phyloP scores from a whole-genome alignment of 2,888 invertebrate genomes.

The Tinea trinotella region DNA sequence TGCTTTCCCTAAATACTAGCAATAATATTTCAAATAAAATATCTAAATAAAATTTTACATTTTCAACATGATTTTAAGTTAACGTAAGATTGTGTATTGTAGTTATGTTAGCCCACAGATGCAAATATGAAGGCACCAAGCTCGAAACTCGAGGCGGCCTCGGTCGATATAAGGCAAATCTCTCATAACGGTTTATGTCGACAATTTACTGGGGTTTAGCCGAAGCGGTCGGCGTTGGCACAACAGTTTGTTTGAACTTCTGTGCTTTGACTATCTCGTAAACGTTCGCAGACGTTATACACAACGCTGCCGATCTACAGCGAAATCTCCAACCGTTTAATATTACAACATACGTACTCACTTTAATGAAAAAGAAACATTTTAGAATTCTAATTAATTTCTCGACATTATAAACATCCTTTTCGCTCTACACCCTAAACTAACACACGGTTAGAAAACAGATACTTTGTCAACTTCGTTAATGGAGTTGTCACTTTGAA shows the following conservation, averaged over 20 bases:
- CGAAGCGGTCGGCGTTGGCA: slow-evolving; percentile 35
- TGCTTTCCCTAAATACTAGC: no score
- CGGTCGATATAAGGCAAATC: slow-evolving; percentile 42
- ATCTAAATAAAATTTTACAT: no score
- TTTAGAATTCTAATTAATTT: slow-evolving; percentile 3
- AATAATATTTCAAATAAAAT: no score
- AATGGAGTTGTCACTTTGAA: slow-evolving; percentile 14
- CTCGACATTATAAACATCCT: not conserved
- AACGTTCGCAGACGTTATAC: not conserved
- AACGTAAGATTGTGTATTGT: no score
- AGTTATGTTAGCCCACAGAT: slow-evolving; percentile 33
- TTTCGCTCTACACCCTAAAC: not conserved
- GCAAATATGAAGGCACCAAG: slow-evolving; percentile 40
- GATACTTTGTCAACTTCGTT: not conserved
- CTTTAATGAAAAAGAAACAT: not conserved
- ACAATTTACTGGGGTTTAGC: slow-evolving; percentile 50
- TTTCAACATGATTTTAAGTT: no score
- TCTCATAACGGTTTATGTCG: slow-evolving; percentile 55
- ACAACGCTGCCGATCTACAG: not conserved
- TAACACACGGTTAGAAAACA: slow-evolving; percentile 7
- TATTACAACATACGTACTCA: not conserved
- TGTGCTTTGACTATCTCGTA: slow-evolving; percentile 31
- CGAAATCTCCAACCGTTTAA: not conserved
- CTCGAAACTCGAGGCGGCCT: slow-evolving; percentile 28
- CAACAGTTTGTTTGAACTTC: slow-evolving; percentile 45